Percentiles rank a stretch among this genome's conserved stretches.
Conservation (phyloP, 1,140 invertebrate species). For the Conopomorpha cramerella region DNA sequence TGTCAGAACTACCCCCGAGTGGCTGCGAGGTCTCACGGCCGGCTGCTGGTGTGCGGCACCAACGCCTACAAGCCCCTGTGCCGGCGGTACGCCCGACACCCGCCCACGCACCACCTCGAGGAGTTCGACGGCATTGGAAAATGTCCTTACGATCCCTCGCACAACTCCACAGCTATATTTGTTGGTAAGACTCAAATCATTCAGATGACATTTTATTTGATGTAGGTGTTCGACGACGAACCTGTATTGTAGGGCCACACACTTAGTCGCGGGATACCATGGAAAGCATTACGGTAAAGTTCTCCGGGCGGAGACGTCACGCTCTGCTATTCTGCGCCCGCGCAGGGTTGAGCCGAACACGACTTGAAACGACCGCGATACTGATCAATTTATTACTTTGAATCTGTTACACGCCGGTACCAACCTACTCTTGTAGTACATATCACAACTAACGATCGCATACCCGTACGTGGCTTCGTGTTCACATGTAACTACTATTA, state of each 20-base stretch:
- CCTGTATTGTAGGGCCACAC: no score
- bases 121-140: conserved; percentile 83
- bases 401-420: no score
- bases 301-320: conserved; percentile 8
- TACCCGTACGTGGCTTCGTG: no score
- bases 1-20: conserved; percentile 97
- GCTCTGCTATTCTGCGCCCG: conserved; percentile 6
- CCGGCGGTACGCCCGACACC: conserved; percentile 68
- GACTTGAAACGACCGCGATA: conserved; percentile 20
- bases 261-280: no score
- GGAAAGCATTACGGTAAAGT: no score
- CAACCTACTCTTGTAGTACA: no score
- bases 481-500: no score
- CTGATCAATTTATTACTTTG: conserved; percentile 28
- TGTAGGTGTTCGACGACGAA: no score
- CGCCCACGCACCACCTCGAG: conserved; percentile 52
- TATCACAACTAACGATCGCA: no score
- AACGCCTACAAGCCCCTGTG: conserved; percentile 96
- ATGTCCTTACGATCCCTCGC: conserved; percentile 90
- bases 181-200: no score
- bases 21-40: conserved; percentile 69
- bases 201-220: no score
- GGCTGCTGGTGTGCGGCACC: conserved; percentile 91
- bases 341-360: conserved; percentile 23
- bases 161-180: conserved; percentile 90